Base-by-base conservation (phyloP, 2,797 vertebrate genomes). In the Cyprinella venusta region DNA sequence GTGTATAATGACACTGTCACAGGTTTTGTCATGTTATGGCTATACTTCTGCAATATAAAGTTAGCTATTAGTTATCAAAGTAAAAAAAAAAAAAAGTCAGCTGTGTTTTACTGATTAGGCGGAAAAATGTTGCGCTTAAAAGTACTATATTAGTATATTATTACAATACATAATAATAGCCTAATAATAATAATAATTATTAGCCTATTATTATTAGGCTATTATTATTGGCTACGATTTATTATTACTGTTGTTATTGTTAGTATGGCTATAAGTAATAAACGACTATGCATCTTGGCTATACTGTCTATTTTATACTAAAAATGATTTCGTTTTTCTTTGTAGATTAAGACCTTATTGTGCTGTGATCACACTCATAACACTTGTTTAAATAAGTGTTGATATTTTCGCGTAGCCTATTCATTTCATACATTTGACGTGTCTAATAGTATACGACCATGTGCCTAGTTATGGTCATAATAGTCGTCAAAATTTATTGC, bases 11-110 rank as follows among this genome's bases (percentile, higher is more conserved):
- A 59, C 59, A 79, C 61, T 69, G 76, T 48, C 68, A 42, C 45
- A 74, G 79, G 84, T 89, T 90, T 74, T 76, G 80, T 26, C 71
- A 56, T 67, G 61, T 82, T 74, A 67, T 67, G 45, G 30, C 45
- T 76, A 18, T 18, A 26, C 16, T 75, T 26, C 10, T 76, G 15
- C 18, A 52, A 64, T 24, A 74, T 12, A 70, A 71, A 63, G 24
- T 24, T 56, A 45, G 30, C 16, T 19, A 38, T 19, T 40, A 81
- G 59, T 48, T 80, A 36, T 16, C 13, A 82, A 75, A 52, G 18
- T 54, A 19, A 36, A 68, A 61, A 61, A 52, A 52, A 50, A 48
- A 18, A 21, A 79, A 24, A 24, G n/a, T 18, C 56, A 50, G 21
- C 4, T n/a, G 19, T 15, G 63, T 72, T 61, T 38, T 45, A n/a